Conservation (phyloP, 2,888 invertebrate genomes). For the Hypercompe scribonia region DNA sequence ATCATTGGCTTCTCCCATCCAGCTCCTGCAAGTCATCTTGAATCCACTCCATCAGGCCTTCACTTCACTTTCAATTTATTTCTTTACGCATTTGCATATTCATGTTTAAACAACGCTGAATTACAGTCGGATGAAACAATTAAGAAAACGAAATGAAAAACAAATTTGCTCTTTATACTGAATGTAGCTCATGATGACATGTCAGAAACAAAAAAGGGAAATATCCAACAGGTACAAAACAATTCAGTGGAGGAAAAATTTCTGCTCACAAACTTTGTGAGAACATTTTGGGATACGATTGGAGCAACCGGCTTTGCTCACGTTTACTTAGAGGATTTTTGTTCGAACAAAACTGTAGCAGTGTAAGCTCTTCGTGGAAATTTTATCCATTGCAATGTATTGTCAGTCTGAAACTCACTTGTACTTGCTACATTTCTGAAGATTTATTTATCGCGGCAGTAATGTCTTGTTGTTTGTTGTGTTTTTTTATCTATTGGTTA, state of each 20-base stretch:
- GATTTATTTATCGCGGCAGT: neutral
- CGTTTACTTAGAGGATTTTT: conserved; percentile 6
- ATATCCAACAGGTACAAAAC: conserved; percentile 7
- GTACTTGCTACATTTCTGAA: neutral
- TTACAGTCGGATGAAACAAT: neutral
- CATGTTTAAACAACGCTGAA: neutral
- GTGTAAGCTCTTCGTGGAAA: neutral
- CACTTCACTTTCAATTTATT: too few relatives aligned
- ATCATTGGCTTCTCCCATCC: too few relatives aligned
- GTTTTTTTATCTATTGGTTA: neutral
- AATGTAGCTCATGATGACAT: neutral
- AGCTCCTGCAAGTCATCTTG: too few relatives aligned
- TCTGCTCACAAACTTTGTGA: neutral
- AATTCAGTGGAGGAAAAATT: neutral
- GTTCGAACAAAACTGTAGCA: conserved; percentile 3
- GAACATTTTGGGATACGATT: neutral
- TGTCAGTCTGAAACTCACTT: neutral
- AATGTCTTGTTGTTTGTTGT: neutral
- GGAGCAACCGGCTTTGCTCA: neutral
- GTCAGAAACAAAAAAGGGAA: neutral
- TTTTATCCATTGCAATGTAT: neutral
- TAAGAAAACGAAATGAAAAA: too few relatives aligned
- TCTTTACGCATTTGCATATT: neutral
- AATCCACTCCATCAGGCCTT: too few relatives aligned
- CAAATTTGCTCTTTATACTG: too few relatives aligned